Percentiles rank a stretch among this genome's conserved stretches.
Evolutionary conservation across 2,888 invertebrate genomes (phyloP).

Genomic region (Diadegma fenestrale): DNA sequence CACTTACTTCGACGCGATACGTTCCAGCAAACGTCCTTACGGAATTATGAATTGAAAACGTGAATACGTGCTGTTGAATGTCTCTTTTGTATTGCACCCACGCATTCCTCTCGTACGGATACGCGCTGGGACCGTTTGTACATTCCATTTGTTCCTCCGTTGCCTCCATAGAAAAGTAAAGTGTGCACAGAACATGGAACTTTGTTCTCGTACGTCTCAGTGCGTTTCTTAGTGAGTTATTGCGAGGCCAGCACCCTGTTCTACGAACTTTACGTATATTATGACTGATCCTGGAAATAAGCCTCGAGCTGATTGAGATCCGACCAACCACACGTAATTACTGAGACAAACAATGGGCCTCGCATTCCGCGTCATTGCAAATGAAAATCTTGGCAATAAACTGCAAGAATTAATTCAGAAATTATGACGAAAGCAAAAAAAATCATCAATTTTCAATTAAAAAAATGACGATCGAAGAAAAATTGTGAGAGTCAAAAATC

Average conservation of each 20-base stretch:
- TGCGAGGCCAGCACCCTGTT: constrained; percentile 74
- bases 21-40: not conserved
- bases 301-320: constrained; percentile 78
- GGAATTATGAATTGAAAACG: not conserved
- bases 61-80: constrained; percentile 48
- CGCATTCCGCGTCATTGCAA: constrained; percentile 28
- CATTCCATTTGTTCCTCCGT: constrained; percentile 29
- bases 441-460: not conserved
- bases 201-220: constrained; percentile 73
- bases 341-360: constrained; percentile 77
- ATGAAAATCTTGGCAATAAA: not conserved
- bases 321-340: constrained; percentile 80
- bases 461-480: not conserved
- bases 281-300: constrained; percentile 75
- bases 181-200: constrained; percentile 70
- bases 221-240: constrained; percentile 79
- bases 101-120: constrained; percentile 38
- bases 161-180: constrained; percentile 32
- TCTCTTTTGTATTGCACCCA: constrained; percentile 60
- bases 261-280: constrained; percentile 78
- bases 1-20: not conserved
- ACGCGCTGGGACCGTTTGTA: constrained; percentile 22
- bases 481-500: not conserved
- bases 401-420: not conserved
- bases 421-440: not conserved